Base-by-base conservation (phyloP, 2,888 invertebrate genomes). In the Allophyes oxyacanthae region DNA sequence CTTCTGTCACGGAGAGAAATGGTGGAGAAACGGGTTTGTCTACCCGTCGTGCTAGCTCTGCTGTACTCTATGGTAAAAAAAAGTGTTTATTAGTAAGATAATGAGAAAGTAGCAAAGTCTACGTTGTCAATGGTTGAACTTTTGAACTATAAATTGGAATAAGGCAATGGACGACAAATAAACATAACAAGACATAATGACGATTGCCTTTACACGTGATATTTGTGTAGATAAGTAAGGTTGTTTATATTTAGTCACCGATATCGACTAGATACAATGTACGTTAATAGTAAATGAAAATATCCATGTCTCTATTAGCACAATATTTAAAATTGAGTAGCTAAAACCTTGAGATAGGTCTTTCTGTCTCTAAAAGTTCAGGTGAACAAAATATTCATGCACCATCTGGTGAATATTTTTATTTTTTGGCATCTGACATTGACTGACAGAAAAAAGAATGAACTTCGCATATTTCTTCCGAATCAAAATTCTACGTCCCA, bases 181-280 rank as follows among this genome's bases (percentile, higher is more conserved):
- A 50, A 28, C 6, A 6, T 25, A 25, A n/a, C n/a, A 20, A 20
- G 2, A 51, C 42, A 42, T 41, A 46, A 51, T 52, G 37, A 45
- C 25, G 28, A 40, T 56, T 51, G 44, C 44, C 32, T 36, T 13
- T 13, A 63, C 64, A 68, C 71, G 74, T 74, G 71, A 55, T 41
- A 41, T 68, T 43, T 9, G n/a, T 25, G 5, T 37, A 53, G 72
- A 72, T 72, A 69, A 56, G 37, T 13, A 34, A 33, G 34, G 6
- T 49, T 72, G 55, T 72, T 72, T 63, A 60, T 54, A 52, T 40
- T 45, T 49, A 50, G 30, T 43, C 25, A 6, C 28, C 11, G 15
- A 43, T 68, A 60, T 32, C 42, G 49, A 62, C 26, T 58, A 64
- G 25, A 30, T 54, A 60, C 57, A 58, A 44, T 61, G 48, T 61